Percentiles rank a stretch among this genome's conserved stretches.
Evolutionary conservation across 2,113 vertebrate genomes (phyloP).

Genomic region (Sceloporus tristichus): DNA sequence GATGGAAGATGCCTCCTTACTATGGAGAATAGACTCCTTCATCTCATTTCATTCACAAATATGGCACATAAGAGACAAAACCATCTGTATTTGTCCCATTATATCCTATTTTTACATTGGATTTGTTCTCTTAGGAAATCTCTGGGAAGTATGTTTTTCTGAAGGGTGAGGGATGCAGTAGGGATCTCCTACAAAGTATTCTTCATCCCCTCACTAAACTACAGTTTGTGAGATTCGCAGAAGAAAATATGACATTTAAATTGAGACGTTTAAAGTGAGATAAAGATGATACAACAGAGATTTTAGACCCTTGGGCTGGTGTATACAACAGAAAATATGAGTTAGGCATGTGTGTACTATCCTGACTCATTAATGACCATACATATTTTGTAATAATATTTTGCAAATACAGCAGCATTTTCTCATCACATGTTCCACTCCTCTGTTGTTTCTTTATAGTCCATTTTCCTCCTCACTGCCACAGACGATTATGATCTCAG

Average conservation of each 20-base stretch:
- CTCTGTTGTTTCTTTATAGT: not conserved
- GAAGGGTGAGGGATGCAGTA: not conserved
- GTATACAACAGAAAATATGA: not conserved
- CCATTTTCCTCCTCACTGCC: not conserved
- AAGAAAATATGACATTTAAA: not conserved
- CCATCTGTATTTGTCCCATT: not conserved
- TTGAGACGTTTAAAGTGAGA: not conserved
- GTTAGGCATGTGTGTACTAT: not conserved
- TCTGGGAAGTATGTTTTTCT: not conserved
- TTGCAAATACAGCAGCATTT: conserved; percentile 5
- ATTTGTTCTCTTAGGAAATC: not conserved
- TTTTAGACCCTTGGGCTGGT: not conserved
- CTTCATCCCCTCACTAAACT: not conserved
- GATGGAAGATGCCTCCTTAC: not conserved
- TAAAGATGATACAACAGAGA: not conserved
- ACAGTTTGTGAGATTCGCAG: no score
- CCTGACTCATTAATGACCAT: not conserved
- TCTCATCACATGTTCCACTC: not conserved
- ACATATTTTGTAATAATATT: not conserved
- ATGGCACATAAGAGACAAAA: not conserved
- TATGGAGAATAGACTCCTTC: not conserved
- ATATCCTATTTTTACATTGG: not conserved
- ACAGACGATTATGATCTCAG: not conserved
- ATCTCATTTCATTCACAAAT: not conserved
- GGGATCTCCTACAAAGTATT: not conserved